Percentiles rank a stretch among this genome's conserved stretches.
Evolutionary conservation across 64 coral and sea anemone genomes (phyloP).

Genomic region (Actinia tenebrosa): DNA sequence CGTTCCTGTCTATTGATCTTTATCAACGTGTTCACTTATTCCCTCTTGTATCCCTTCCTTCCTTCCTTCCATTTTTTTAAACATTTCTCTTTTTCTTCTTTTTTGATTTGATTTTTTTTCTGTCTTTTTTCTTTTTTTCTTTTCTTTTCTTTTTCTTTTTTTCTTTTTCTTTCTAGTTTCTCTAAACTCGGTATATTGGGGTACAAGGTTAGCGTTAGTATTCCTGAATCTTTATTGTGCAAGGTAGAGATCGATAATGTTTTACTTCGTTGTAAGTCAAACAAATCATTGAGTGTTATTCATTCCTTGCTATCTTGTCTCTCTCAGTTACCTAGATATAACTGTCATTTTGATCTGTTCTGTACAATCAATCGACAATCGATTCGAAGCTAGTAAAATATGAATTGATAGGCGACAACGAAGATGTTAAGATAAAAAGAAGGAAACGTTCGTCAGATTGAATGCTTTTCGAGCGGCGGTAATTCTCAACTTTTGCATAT

Average conservation of each 20-base stretch:
- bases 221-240: too few relatives aligned
- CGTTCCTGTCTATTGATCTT: neutral
- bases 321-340: neutral
- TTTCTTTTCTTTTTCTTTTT: too few relatives aligned
- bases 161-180: too few relatives aligned
- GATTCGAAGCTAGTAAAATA: neutral
- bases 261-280: neutral
- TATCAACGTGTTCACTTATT: neutral
- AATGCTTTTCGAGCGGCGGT: too few relatives aligned
- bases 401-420: neutral
- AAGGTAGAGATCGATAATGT: too few relatives aligned
- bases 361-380: slow-evolving; percentile 6
- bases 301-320: neutral
- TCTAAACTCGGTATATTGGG: too few relatives aligned
- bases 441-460: neutral
- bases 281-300: neutral
- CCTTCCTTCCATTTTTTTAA: neutral
- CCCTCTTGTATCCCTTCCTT: neutral
- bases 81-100: neutral
- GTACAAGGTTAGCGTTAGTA: too few relatives aligned
- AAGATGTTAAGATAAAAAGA: neutral
- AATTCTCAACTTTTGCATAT: too few relatives aligned
- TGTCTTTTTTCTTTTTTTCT: neutral
- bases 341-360: neutral
- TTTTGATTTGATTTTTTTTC: neutral